A percentile compares a stretch with the other conserved stretches of the same genome.
phyloP scores from a whole-genome alignment of 2,888 invertebrate genomes.

The Hipparchia semele region DNA sequence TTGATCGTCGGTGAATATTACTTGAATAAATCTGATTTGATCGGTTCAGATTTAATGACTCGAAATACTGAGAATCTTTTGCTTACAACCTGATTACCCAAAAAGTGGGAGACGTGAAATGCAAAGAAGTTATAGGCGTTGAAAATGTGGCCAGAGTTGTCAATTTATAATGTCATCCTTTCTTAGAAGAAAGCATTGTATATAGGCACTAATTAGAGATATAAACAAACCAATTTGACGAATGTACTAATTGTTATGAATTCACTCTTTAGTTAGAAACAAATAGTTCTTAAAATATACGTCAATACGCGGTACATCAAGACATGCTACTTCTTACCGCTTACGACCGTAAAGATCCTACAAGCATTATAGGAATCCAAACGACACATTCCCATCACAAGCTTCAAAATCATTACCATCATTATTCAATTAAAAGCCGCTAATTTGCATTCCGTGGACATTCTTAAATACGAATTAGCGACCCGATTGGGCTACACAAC shows the following conservation, averaged over 20 bases:
- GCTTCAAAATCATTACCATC: conserved; percentile 17
- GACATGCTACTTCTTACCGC: conserved; percentile 6
- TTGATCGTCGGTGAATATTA: too few species aligned
- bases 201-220: not conserved
- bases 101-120: too few species aligned
- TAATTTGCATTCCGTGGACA: conserved; percentile 15
- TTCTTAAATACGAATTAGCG: conserved; percentile 27
- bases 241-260: conserved; percentile 9
- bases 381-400: conserved; percentile 15
- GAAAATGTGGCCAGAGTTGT: not conserved
- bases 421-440: conserved; percentile 23
- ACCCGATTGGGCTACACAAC: conserved; percentile 22
- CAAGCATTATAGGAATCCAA: conserved; percentile 1
- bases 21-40: too few species aligned
- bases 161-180: not conserved
- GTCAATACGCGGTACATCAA: not conserved
- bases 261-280: conserved; percentile 4
- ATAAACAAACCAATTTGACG: not conserved
- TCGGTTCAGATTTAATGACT: too few species aligned
- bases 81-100: too few species aligned
- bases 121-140: too few species aligned
- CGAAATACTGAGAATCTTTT: too few species aligned
- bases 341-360: conserved; percentile 11
- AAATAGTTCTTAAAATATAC: conserved; percentile 10
- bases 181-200: not conserved